Percentiles rank a stretch among this genome's conserved stretches.
phyloP scores from a whole-genome alignment of 2,113 vertebrate species.

The Lepisosteus oculatus region DNA sequence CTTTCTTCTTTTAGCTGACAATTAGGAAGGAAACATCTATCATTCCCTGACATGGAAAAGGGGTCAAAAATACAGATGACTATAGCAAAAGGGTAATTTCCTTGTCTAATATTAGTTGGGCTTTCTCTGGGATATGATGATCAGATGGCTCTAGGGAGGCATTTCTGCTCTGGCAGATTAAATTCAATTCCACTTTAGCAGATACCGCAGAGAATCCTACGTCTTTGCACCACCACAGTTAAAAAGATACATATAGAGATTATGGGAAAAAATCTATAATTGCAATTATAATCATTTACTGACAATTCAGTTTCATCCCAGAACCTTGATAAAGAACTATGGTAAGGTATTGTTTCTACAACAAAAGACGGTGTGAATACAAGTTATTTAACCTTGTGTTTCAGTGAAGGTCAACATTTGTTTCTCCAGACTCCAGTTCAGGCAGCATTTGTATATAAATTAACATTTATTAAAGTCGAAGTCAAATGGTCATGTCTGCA shows the following conservation, averaged over 20 bases:
- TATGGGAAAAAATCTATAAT: background rate
- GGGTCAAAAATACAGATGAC: constrained; percentile 5
- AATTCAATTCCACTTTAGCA: background rate
- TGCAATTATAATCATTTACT: background rate
- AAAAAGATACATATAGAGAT: background rate
- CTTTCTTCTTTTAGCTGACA: background rate
- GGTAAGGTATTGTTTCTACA: background rate
- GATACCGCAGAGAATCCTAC: too few relatives aligned
- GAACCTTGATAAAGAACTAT: background rate
- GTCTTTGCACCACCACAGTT: background rate
- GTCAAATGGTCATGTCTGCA: background rate
- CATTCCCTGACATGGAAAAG: constrained; percentile 22
- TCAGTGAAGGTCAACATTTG: background rate
- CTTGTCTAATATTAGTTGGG: constrained; percentile 6
- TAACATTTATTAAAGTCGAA: background rate
- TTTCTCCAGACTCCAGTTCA: background rate
- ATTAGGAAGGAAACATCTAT: background rate
- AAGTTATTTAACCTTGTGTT: background rate
- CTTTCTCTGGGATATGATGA: background rate
- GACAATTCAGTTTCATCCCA: background rate
- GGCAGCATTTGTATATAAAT: background rate
- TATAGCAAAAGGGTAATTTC: background rate
- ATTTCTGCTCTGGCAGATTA: background rate
- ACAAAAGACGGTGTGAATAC: background rate
- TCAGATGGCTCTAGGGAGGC: background rate